Percentiles rank a stretch among this genome's conserved stretches.
Conservation (phyloP, 2,113 vertebrate genomes). For the Panurus biarmicus region DNA sequence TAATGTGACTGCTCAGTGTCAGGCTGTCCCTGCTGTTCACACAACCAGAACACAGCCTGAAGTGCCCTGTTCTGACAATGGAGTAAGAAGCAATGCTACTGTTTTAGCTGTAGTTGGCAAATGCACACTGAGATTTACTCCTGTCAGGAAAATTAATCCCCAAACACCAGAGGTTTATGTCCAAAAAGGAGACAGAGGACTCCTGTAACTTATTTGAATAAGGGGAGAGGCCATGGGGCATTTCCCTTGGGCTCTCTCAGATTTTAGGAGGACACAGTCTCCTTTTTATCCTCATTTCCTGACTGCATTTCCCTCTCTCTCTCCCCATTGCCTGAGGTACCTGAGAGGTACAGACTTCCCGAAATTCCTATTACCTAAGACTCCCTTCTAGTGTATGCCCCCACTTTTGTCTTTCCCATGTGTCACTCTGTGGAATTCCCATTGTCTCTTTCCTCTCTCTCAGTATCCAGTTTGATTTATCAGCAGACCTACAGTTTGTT, state of each 20-base stretch:
- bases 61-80: not conserved
- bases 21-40: not conserved
- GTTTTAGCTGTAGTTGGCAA: not conserved
- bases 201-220: not conserved
- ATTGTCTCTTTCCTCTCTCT: not conserved
- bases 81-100: not conserved
- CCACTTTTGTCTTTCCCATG: not conserved
- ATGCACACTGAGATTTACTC: not conserved
- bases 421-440: not conserved
- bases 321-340: not conserved
- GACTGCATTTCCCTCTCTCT: not conserved
- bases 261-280: too few species aligned
- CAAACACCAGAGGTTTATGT: not conserved
- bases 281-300: not conserved
- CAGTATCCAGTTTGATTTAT: not conserved
- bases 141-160: not conserved
- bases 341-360: not conserved
- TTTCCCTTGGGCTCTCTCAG: not conserved
- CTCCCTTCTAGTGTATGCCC: not conserved
- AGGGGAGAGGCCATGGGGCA: not conserved
- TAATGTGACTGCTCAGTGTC: not conserved
- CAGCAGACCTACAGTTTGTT: not conserved
- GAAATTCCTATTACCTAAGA: accelerated
- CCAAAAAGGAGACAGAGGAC: not conserved
- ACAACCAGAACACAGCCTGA: accelerated